Base-by-base conservation (phyloP, 1,140 invertebrate genomes). In the Atta texana region DNA sequence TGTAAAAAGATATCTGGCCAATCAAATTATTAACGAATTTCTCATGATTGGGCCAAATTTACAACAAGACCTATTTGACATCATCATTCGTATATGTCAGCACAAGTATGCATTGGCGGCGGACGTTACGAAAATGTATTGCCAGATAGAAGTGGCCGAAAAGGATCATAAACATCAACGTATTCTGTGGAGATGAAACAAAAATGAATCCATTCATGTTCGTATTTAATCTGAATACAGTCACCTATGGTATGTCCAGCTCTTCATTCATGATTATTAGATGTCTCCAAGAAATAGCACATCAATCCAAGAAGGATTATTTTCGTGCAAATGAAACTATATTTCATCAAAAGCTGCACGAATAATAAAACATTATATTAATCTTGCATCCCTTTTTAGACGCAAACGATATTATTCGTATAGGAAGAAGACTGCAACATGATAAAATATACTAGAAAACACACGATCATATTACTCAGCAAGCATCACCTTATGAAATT, bases 241-340 rank as follows among this genome's bases (percentile, higher is more conserved):
- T 86, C 4, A 86, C 55, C 3, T 86, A 78, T 31, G 75, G 66
- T 0, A 39, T 86, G 18, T 12, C 75, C 0, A 71, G 64, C 0
- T 76, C 66, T 2, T 66, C 28, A 12, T 86, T 78, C 8, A 12
- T 71, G 8, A 55, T 66, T 0, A 72, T 80, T 0, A 24, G 63
- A 10, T 34, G 44, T 5, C 2, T 86, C 0, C 3, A 39, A 1
- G 24, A 80, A 34, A 8, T 49, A 51, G 44, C 74, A 0, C 12
- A 10, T 4, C 44, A 31, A 31, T 31, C 0, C 6, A 31, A 14
- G 1, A 10, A 53, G 16, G 14, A 5, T 0, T 55, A 14, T 39
- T 44, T 49, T 7, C 0, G 7, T 0, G n/a, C 12, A 0, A 24
- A 8, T 0, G 16, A 14, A 0, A 8, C 51, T 0, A 18, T 82